Percentiles rank a stretch among this genome's conserved stretches.
Evolutionary conservation across 2,797 vertebrate species (phyloP).

Genomic region (Phoebastria nigripes): DNA sequence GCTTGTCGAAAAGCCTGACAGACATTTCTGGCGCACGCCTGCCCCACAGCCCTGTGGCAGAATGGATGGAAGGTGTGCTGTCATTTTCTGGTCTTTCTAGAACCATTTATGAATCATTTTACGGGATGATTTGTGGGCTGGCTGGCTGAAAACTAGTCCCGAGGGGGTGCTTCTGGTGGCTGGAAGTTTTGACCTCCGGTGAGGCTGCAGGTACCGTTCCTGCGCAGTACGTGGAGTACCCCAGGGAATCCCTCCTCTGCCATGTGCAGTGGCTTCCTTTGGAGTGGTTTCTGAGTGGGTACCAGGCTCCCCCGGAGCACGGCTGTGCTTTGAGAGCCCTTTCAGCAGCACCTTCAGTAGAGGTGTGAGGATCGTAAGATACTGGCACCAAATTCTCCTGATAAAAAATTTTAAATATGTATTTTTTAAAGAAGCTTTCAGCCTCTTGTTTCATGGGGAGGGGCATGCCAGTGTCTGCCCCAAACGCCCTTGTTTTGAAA

Average conservation of each 20-base stretch:
- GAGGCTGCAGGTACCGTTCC: background rate
- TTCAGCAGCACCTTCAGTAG: background rate
- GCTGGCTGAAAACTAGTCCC: background rate
- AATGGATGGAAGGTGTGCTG: background rate
- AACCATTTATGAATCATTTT: background rate
- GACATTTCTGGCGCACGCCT: background rate
- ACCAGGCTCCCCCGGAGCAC: rapidly evolving
- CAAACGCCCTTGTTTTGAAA: background rate
- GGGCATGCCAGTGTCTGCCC: background rate
- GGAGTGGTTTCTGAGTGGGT: background rate
- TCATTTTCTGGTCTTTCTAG: background rate
- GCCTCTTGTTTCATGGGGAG: background rate
- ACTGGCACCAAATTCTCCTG: background rate
- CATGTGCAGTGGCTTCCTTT: background rate
- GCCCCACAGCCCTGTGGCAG: background rate
- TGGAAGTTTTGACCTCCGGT: background rate
- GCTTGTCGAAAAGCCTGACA: rapidly evolving
- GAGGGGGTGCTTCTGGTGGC: background rate
- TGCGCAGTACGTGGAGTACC: rapidly evolving
- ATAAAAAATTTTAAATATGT: background rate
- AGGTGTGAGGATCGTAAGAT: rapidly evolving
- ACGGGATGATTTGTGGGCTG: rapidly evolving
- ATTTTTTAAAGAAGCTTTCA: background rate
- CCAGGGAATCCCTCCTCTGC: background rate
- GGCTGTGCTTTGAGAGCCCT: background rate